Evolutionary conservation across 1,140 invertebrate genomes (phyloP), one percentile per base, ranked within the genome.

Genomic region (Drosophila malerkotliana): DNA sequence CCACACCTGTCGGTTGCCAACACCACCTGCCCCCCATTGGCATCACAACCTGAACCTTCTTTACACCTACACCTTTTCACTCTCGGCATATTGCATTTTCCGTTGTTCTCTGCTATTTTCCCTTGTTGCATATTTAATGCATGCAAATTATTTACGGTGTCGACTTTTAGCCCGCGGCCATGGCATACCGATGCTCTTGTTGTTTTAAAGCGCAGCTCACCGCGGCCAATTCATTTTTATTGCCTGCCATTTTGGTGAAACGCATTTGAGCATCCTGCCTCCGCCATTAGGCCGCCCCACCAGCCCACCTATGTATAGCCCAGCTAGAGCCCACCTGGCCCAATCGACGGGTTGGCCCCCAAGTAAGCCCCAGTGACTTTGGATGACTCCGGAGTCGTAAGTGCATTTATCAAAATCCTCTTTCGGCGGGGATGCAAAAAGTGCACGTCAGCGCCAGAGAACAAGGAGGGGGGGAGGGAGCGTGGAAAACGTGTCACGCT

Each of bases 371-470:
- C 34, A 39, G 26, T 60, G 56, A 76, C 61, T 73, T 47, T 61
- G 71, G 37, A 63, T 77, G 79, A 64, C 79, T 82, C 63, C 34
- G 61, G 15, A 56, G 60, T 62, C 52, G 63, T 57, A 87, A 76
- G 73, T 76, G 82, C 78, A 85, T 87, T 87, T 79, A 84, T 83
- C 79, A 83, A 84, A 82, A 79, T 79, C 76, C 75, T 62, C 79
- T 71, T 64, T 55, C 48, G 15, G 5, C 24, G 10, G 9, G 2
- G 9, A 21, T 18, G 12, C 53, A 26, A 66, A 47, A 49, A 54
- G 39, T 61, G 52, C 53, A 57, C 52, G 77, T 62, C 72, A 74
- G 44, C 71, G 68, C n/a, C 71, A 73, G 71, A 47, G 34, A 37
- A 21, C 21, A 21, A 3, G 34, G 41, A 18, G 41, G 26, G 26